These are phyloP conservation scores for Kryptolebias marmoratus DNA, from an alignment of 2,113 vertebrate species.

Conservation along the genomic window DNA sequence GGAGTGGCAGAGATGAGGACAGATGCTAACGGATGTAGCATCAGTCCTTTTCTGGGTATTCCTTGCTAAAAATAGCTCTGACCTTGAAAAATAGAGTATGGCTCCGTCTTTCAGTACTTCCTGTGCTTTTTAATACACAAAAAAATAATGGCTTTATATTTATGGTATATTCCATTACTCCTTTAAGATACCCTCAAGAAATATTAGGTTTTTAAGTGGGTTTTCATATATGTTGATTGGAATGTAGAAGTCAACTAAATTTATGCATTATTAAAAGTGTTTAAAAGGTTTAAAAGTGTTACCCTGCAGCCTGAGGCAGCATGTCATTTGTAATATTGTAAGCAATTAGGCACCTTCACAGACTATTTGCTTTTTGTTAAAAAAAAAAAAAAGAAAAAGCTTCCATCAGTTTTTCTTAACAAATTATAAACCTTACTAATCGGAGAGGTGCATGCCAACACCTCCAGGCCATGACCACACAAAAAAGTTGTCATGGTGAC, in stretches of 20 bases:
- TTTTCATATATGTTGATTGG: no score
- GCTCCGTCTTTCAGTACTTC: not conserved
- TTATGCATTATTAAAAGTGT: no score
- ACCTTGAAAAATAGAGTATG: slow-evolving; percentile 42
- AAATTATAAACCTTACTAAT: not conserved
- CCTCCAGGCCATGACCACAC: not conserved
- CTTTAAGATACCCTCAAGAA: no score
- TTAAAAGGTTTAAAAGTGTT: not conserved
- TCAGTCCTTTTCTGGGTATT: slow-evolving; percentile 21
- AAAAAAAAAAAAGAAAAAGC: not conserved
- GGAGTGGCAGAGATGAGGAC: not conserved
- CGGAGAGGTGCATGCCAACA: slow-evolving; percentile 1
- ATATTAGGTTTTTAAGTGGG: no score
- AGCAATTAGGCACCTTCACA: not conserved
- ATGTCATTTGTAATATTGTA: not conserved
- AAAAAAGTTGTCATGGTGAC: slow-evolving; percentile 16
- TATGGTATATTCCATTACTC: not conserved
- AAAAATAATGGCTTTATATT: slow-evolving; percentile 14
- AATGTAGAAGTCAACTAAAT: no score
- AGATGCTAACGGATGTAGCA: slow-evolving; percentile 26
- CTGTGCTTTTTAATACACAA: slow-evolving; percentile 32
- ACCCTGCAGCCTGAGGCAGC: no score
- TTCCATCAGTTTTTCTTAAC: slow-evolving; percentile 1
- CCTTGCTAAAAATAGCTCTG: slow-evolving; percentile 43
- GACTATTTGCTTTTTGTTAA: not conserved